phyloP scores from a whole-genome alignment of 2,888 invertebrate genomes.

The Nomada goodeniana region DNA sequence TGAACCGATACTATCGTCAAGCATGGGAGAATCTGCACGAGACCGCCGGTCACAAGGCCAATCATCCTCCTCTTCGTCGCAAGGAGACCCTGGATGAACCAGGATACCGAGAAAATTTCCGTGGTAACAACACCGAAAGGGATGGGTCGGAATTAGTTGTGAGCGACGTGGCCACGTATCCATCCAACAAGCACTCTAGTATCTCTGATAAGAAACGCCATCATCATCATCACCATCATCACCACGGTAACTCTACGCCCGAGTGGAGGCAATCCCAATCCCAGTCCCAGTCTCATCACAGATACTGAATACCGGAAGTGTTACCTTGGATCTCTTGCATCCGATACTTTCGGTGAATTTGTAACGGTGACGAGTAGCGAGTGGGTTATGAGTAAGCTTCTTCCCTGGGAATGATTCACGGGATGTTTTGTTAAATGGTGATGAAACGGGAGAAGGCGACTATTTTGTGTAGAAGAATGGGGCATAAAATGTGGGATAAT shows the following conservation, averaged over 20 bases:
- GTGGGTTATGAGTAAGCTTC: constrained; percentile 19
- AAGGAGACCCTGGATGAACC: constrained; percentile 91
- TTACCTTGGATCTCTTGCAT: constrained; percentile 11
- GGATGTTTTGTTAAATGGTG: neutral
- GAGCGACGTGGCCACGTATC: constrained; percentile 86
- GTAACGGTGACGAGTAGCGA: constrained; percentile 20
- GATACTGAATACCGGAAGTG: constrained; percentile 81
- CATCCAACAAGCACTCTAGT: constrained; percentile 84
- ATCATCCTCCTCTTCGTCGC: constrained; percentile 87
- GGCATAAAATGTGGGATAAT: neutral
- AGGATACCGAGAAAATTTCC: constrained; percentile 82
- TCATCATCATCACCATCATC: constrained; percentile 91
- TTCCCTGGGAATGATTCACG: neutral
- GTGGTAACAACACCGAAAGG: constrained; percentile 80
- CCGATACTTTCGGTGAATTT: constrained; percentile 28
- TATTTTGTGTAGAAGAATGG: neutral
- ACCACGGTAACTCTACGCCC: constrained; percentile 85
- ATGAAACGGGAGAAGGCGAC: neutral
- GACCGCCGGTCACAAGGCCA: constrained; percentile 88
- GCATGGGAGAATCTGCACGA: constrained; percentile 97
- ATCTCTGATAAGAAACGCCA: constrained; percentile 88
- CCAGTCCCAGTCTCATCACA: constrained; percentile 80
- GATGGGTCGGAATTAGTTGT: constrained; percentile 92
- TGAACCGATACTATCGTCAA: constrained; percentile 95
- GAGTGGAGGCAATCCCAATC: constrained; percentile 85